Evolutionary conservation across 2,797 vertebrate genomes (phyloP).

Genomic region (Rhinatrema bivittatum): DNA sequence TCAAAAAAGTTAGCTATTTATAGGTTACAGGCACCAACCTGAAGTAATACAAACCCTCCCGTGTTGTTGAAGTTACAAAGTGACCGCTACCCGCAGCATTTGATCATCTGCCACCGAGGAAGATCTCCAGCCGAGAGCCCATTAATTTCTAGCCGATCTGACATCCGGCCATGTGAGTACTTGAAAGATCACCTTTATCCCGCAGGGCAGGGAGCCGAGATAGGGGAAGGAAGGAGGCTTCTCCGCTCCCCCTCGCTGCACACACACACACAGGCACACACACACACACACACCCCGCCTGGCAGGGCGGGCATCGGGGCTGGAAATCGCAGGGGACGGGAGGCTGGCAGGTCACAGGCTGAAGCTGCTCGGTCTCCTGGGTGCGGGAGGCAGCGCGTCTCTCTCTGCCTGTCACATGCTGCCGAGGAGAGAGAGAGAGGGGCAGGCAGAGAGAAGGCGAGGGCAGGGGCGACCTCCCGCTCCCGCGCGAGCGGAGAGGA

Average conservation of each 20-base stretch:
- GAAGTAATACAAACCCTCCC: constrained; percentile 43
- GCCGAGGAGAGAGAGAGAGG: too few relatives aligned
- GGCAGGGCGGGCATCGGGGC: not conserved
- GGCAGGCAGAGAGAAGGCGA: too few relatives aligned
- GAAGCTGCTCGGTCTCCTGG: too few relatives aligned
- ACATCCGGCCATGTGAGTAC: constrained; percentile 60
- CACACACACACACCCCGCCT: too few relatives aligned
- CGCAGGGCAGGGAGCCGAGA: constrained; percentile 16
- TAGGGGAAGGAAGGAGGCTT: not conserved
- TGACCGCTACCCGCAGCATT: constrained; percentile 43
- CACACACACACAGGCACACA: too few relatives aligned
- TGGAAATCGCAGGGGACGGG: not conserved
- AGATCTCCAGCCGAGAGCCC: constrained; percentile 39
- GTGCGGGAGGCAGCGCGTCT: not conserved
- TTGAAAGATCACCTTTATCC: constrained; percentile 32
- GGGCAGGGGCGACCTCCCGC: too few relatives aligned
- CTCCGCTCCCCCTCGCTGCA: not conserved
- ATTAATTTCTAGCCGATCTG: constrained; percentile 41
- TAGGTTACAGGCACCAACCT: constrained; percentile 49
- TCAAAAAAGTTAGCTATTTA: constrained; percentile 68
- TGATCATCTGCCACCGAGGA: constrained; percentile 27
- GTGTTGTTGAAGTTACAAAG: constrained; percentile 43
- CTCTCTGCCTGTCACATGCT: not conserved
- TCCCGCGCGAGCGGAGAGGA: too few relatives aligned
- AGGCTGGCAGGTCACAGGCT: not conserved